These are phyloP conservation scores for Adrianichthys oophorus DNA, from an alignment of 2,797 vertebrate genomes.

Conservation along the genomic window DNA sequence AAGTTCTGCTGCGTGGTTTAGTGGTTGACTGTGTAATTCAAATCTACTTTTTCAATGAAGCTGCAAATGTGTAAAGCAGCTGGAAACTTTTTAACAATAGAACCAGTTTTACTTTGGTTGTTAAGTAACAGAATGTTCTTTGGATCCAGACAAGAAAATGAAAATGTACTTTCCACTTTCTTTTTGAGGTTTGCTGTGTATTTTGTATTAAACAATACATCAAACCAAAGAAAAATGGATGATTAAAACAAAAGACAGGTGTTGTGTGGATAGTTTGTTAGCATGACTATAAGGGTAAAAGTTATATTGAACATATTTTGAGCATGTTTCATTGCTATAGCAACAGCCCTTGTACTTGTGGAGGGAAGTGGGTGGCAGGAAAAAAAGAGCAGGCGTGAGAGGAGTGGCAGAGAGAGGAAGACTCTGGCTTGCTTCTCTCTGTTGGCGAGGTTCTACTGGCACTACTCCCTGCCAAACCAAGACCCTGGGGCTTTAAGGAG, in stretches of 20 bases:
- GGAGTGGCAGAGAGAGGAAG: constrained; percentile 46
- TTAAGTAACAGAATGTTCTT: too few relatives aligned
- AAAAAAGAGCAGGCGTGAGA: constrained; percentile 48
- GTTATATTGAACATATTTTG: constrained; percentile 58
- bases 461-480: constrained; percentile 48
- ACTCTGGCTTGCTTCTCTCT: constrained; percentile 51
- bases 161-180: too few relatives aligned
- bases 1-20: too few relatives aligned
- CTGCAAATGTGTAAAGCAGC: too few relatives aligned
- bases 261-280: constrained; percentile 50
- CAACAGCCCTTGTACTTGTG: constrained; percentile 71
- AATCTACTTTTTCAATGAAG: too few relatives aligned
- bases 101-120: too few relatives aligned
- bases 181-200: too few relatives aligned
- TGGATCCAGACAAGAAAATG: too few relatives aligned
- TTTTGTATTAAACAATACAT: constrained; percentile 11
- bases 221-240: not conserved
- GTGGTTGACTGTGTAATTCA: too few relatives aligned
- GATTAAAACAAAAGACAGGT: constrained; percentile 31
- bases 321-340: constrained; percentile 74
- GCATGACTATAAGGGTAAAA: constrained; percentile 54
- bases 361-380: constrained; percentile 66
- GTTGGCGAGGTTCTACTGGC: constrained; percentile 50
- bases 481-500: constrained; percentile 54
- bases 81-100: too few relatives aligned